Evolutionary conservation across 2,888 invertebrate species (phyloP).

Genomic region (Drosophila prolongata): DNA sequence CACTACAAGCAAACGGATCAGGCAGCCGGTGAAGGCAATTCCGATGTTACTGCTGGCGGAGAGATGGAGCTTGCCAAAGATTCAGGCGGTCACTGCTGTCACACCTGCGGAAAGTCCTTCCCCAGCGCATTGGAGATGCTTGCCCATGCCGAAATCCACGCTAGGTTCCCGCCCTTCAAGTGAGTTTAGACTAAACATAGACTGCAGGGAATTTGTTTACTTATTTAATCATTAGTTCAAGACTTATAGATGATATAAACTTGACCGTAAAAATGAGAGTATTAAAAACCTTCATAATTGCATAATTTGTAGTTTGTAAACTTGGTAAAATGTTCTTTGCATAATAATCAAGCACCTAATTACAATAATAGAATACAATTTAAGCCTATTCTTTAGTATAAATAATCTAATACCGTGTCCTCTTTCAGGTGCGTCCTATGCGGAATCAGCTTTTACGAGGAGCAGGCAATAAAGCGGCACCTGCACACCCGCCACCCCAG

Average conservation of each 20-base stretch:
- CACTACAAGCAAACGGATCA: slow-evolving; percentile 65
- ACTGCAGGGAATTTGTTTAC: background rate
- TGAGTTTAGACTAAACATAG: slow-evolving; percentile 47
- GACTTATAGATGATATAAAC: background rate
- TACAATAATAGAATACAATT: too few species aligned
- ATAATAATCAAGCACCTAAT: too few species aligned
- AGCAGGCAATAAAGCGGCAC: slow-evolving; percentile 87
- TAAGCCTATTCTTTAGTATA: too few species aligned
- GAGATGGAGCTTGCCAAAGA: slow-evolving; percentile 73
- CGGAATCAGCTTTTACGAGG: slow-evolving; percentile 88
- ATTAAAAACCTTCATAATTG: too few species aligned
- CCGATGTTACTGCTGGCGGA: slow-evolving; percentile 21
- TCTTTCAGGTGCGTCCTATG: slow-evolving; percentile 87
- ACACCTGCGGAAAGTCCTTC: slow-evolving; percentile 92
- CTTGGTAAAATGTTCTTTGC: too few species aligned
- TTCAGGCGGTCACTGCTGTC: slow-evolving; percentile 88
- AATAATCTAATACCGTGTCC: background rate
- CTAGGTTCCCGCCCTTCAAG: slow-evolving; percentile 86
- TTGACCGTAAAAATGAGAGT: too few species aligned
- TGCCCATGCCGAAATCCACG: slow-evolving; percentile 92
- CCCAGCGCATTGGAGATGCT: slow-evolving; percentile 90
- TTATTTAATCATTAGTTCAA: too few species aligned
- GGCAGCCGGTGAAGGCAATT: slow-evolving; percentile 19
- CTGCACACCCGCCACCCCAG: slow-evolving; percentile 87
- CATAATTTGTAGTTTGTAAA: too few species aligned